Evolutionary conservation across 2,113 vertebrate species (phyloP).

Genomic region (Vicugna pacos): DNA sequence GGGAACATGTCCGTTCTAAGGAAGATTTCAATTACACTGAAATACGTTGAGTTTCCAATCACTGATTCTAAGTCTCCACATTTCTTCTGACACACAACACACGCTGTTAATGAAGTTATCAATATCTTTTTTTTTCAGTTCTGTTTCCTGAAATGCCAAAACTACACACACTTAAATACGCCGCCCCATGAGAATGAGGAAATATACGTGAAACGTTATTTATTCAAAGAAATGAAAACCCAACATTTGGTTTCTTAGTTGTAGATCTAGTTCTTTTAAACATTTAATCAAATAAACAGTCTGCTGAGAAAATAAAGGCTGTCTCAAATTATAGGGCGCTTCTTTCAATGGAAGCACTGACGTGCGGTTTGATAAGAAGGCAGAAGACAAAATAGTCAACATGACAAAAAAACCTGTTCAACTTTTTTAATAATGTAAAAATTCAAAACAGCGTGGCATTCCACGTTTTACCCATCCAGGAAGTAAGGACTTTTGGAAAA

Average conservation of each 20-base stretch:
- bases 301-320: constrained; percentile 36
- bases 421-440: neutral
- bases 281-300: neutral
- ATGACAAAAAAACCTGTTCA: neutral
- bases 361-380: neutral
- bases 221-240: neutral
- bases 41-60: neutral
- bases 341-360: neutral
- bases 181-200: neutral
- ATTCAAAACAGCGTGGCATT: neutral
- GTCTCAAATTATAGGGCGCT: neutral
- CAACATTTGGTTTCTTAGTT: constrained; percentile 6
- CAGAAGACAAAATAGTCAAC: neutral
- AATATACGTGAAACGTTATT: neutral
- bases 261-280: neutral
- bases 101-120: neutral
- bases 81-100: neutral
- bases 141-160: constrained; percentile 18
- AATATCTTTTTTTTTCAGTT: neutral
- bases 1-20: neutral
- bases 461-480: neutral
- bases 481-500: neutral
- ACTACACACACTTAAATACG: neutral
- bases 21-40: neutral
- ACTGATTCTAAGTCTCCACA: neutral